phyloP scores from a whole-genome alignment of 2,797 vertebrate species.

The Vespertilio murinus region DNA sequence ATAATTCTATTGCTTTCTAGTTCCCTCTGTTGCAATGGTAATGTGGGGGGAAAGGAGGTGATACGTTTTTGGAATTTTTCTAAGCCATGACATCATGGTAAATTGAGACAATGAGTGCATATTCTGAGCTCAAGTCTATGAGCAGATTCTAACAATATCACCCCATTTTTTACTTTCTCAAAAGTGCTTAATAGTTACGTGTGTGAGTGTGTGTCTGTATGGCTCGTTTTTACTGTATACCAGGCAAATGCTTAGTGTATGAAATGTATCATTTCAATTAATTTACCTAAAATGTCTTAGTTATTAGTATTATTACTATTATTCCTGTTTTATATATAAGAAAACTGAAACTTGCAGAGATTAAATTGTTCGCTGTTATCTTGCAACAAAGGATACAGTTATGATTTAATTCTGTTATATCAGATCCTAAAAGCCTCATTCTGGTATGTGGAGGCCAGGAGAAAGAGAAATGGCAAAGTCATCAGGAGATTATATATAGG shows the following conservation, averaged over 20 bases:
- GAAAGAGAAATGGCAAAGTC: background rate
- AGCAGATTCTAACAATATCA: background rate
- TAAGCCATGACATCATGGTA: background rate
- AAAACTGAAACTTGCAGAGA: background rate
- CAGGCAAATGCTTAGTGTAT: background rate
- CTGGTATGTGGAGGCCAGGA: background rate
- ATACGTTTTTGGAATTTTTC: background rate
- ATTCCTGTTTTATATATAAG: background rate
- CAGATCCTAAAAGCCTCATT: background rate
- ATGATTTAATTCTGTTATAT: background rate
- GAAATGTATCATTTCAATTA: background rate
- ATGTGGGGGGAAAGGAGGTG: background rate
- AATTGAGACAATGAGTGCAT: background rate
- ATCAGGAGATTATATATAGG: background rate
- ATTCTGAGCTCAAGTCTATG: background rate
- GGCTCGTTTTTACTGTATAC: background rate
- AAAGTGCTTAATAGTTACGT: background rate
- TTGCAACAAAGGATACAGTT: background rate
- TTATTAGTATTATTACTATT: background rate
- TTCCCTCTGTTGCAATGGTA: background rate
- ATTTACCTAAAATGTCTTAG: background rate
- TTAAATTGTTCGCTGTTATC: background rate
- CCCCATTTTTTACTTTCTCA: background rate
- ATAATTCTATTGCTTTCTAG: background rate
- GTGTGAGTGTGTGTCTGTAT: background rate